Base-by-base conservation (phyloP, 2,888 invertebrate species). In the Apodemia duryi region DNA sequence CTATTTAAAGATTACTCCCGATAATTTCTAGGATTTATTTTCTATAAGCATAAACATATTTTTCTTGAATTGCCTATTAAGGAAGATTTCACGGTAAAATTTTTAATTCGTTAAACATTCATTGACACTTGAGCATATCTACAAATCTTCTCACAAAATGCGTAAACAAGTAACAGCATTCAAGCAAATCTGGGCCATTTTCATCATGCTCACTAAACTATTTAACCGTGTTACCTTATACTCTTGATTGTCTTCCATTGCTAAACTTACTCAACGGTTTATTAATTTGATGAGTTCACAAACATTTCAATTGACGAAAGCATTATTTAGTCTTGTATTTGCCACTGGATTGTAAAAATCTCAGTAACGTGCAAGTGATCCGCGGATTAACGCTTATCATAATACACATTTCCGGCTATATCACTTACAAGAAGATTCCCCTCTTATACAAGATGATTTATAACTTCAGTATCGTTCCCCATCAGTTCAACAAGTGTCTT, bases 331-430 rank as follows among this genome's bases (percentile, higher is more conserved):
- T n/a, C 61, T 41, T 32, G 6, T 46, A 60, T 60, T 60, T 43
- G 64, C 21, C 6, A 21, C 60, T 52, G 32, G 29, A n/a, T 38
- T n/a, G 63, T 63, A 51, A 51, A 51, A 65, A 66, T 62, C 62
- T 63, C 65, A 67, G 64, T 64, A 67, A 63, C 63, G 32, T 60
- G 65, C 68, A 69, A 69, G 74, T 70, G 72, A 71, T 72, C 76
- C 77, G 74, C 74, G 71, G 75, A 77, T 75, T 76, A 77, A 73
- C 78, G 78, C 75, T 82, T 85, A 84, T 84, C 83, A 74, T 79
- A 79, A 82, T 81, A 81, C 80, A 78, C 81, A 84, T 80, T 84
- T 86, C 85, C 83, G 79, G 70, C 79, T 79, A 77, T 81, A 83
- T 78, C 78, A 71, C 74, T 75, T 77, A 74, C 74, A 71, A 5